phyloP scores from a whole-genome alignment of 2,113 vertebrate species.

The Formicarius rufipectus region DNA sequence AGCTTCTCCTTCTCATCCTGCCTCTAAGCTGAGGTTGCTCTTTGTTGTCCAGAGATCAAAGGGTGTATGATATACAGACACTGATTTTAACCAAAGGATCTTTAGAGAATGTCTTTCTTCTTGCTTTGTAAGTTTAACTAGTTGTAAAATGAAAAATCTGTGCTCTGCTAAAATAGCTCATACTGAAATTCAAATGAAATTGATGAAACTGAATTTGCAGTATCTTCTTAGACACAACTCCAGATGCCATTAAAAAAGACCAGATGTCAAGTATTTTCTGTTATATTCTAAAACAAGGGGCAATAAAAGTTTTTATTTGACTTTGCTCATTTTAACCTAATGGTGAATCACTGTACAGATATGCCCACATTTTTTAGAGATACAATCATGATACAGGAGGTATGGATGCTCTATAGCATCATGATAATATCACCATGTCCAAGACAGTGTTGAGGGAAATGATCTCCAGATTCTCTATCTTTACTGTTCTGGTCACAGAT shows the following conservation, averaged over 20 bases:
- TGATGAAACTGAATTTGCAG: slow-evolving; percentile 24
- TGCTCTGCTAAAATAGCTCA: slow-evolving; percentile 6
- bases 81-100: not conserved
- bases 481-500: not conserved
- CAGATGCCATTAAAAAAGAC: slow-evolving; percentile 65
- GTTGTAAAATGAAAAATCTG: not conserved
- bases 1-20: not conserved
- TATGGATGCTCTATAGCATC: slow-evolving; percentile 22
- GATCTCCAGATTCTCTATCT: slow-evolving; percentile 20
- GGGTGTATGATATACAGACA: not conserved
- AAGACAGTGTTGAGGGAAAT: slow-evolving; percentile 11
- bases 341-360: slow-evolving; percentile 30
- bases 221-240: slow-evolving; percentile 56
- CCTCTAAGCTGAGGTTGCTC: not conserved
- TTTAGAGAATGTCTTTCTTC: not conserved
- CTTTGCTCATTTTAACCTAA: slow-evolving; percentile 44
- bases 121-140: not conserved
- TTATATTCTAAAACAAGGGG: slow-evolving; percentile 41
- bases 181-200: slow-evolving; percentile 19
- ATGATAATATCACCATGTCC: not conserved
- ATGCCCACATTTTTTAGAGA: slow-evolving; percentile 37
- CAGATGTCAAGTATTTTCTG: slow-evolving; percentile 65
- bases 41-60: slow-evolving; percentile 6
- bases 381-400: slow-evolving; percentile 25
- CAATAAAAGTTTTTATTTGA: slow-evolving; percentile 61